Evolutionary conservation across 1,140 invertebrate genomes (phyloP), one percentile per base, ranked within the genome.

Genomic region (Drosophila oshimai): DNA sequence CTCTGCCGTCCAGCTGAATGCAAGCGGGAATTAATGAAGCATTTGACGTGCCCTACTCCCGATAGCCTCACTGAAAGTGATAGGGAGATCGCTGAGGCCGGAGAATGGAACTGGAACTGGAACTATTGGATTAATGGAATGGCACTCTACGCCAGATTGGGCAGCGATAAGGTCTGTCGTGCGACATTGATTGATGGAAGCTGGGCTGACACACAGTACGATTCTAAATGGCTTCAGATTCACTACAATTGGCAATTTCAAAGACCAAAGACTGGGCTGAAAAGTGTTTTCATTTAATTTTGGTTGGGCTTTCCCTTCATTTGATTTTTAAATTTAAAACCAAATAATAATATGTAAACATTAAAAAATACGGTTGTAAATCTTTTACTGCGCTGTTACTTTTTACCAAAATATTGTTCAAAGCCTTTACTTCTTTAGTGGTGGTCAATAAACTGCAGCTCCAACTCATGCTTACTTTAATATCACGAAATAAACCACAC

Each of bases 31-130:
- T 68, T 72, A 83, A 83, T 83, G 62, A 61, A 84, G 69, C 74
- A 81, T 79, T 83, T 60, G 67, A 62, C 60, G 54, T 84, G 80
- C 58, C 75, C 79, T 75, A 84, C 80, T 86, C 81, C 44, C 65
- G 55, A 62, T 79, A 46, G 41, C 28, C 50, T 22, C 24, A 57
- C 39, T 47, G 72, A 81, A 80, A 76, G 72, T 73, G 77, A 81
- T 72, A 57, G 34, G 34, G 24, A 50, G 51, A 36, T 31, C 29
- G 28, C 22, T 2, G 33, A 12, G 26, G n/a, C 9, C 18, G 41
- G 10, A 51, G 53, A 72, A 51, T 65, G 49, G 36, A 51, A 34
- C 31, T 54, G 57, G 57, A 20, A n/a, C n/a, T n/a, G n/a, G n/a
- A n/a, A n/a, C n/a, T n/a, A n/a, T 31, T 28, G 61, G 18, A 36